Conservation (phyloP, 1,140 invertebrate species). For the Neodiprion pinetum region DNA sequence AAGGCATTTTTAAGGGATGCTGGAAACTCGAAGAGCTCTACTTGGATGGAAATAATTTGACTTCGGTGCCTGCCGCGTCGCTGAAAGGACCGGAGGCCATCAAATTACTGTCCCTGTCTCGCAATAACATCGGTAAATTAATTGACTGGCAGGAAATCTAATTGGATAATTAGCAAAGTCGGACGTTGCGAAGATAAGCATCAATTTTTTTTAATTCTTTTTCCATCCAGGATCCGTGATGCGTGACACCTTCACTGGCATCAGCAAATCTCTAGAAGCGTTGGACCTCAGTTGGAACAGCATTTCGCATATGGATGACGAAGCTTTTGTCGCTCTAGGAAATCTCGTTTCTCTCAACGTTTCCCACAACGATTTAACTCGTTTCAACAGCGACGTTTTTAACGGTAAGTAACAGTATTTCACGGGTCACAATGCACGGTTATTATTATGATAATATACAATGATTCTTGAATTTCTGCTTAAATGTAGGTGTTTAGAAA, state of each 20-base stretch:
- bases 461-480: too few relatives aligned
- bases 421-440: neutral
- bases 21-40: conserved; percentile 80
- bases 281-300: conserved; percentile 82
- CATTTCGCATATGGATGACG: conserved; percentile 75
- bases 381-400: conserved; percentile 83
- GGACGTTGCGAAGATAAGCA: neutral
- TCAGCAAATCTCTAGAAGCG: conserved; percentile 66
- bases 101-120: conserved; percentile 73
- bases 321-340: conserved; percentile 72
- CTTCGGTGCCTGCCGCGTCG: conserved; percentile 75
- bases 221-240: conserved; percentile 66
- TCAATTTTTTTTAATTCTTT: conserved; percentile 41
- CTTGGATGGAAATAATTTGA: conserved; percentile 80
- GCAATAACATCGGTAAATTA: conserved; percentile 81
- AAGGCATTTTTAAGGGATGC: conserved; percentile 85
- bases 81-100: conserved; percentile 79
- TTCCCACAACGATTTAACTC: conserved; percentile 75
- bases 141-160: conserved; percentile 2
- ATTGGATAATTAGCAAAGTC: neutral
- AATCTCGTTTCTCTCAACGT: conserved; percentile 75
- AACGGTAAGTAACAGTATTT: conserved; percentile 60
- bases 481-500: too few relatives aligned
- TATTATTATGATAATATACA: neutral
- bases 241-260: conserved; percentile 70